phyloP scores from a whole-genome alignment of 2,888 invertebrate species.

The Seira musarum region DNA sequence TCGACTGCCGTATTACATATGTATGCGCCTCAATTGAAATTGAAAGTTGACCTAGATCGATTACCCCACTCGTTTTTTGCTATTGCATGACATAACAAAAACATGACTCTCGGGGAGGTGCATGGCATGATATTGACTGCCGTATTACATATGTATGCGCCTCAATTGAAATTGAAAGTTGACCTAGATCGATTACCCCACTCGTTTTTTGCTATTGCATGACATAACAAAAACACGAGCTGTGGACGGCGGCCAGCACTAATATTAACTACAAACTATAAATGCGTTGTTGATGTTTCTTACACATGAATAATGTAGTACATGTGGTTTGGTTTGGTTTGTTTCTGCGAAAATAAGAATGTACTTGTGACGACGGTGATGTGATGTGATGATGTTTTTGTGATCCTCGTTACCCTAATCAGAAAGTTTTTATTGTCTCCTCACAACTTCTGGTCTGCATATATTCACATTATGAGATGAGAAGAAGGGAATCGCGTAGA shows the following conservation, averaged over 20 bases:
- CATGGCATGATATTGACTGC: too few relatives aligned
- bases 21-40: conserved; percentile 56
- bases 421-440: conserved; percentile 39
- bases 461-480: too few relatives aligned
- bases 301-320: background rate
- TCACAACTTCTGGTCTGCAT: too few relatives aligned
- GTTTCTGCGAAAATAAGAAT: background rate
- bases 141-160: conserved; percentile 17
- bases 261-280: too few relatives aligned
- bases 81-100: too few relatives aligned
- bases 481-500: background rate
- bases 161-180: conserved; percentile 66
- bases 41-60: conserved; percentile 67
- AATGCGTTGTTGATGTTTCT: background rate
- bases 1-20: background rate
- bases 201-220: background rate
- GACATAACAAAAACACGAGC: background rate
- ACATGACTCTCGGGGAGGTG: too few relatives aligned
- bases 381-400: conserved; percentile 8
- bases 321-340: too few relatives aligned
- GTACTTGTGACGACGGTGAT: too few relatives aligned
- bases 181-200: conserved; percentile 59
- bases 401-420: conserved; percentile 43
- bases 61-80: conserved; percentile 18
- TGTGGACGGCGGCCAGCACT: background rate